phyloP scores from a whole-genome alignment of 2,797 vertebrate species.

The Sebastes taczanowskii region DNA sequence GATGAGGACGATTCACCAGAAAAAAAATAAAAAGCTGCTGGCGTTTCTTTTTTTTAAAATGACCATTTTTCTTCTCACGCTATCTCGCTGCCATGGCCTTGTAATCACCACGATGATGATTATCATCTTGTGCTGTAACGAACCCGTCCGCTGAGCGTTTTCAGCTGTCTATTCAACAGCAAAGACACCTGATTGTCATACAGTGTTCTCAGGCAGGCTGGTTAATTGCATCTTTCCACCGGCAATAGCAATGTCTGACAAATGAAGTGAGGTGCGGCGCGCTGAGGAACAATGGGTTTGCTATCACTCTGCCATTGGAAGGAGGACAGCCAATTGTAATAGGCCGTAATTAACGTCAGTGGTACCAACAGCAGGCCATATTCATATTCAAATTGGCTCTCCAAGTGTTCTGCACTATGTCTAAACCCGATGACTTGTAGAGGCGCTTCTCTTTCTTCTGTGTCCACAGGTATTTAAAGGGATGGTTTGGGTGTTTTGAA shows the following conservation, averaged over 20 bases:
- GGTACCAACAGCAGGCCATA: constrained; percentile 59
- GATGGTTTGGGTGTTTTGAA: too few relatives aligned
- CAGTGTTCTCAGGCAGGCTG: constrained; percentile 53
- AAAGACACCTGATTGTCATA: constrained; percentile 63
- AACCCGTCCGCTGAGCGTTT: constrained; percentile 20
- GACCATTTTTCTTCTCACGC: constrained; percentile 8
- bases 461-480: constrained; percentile 35
- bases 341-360: constrained; percentile 80
- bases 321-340: constrained; percentile 77
- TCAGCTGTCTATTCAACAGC: constrained; percentile 46
- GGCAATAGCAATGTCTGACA: constrained; percentile 62
- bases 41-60: constrained; percentile 29
- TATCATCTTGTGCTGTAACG: constrained; percentile 44
- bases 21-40: neutral
- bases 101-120: constrained; percentile 27
- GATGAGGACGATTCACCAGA: constrained; percentile 24
- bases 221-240: constrained; percentile 73
- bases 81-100: constrained; percentile 13
- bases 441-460: constrained; percentile 15
- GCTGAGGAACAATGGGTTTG: constrained; percentile 69
- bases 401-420: constrained; percentile 34
- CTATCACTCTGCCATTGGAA: constrained; percentile 69
- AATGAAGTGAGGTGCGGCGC: constrained; percentile 65
- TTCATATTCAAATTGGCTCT: constrained; percentile 71
- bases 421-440: constrained; percentile 25